A percentile compares a stretch with the other conserved stretches of the same genome.
phyloP scores from a whole-genome alignment of 2,888 invertebrate species.

The Atherix ibis region DNA sequence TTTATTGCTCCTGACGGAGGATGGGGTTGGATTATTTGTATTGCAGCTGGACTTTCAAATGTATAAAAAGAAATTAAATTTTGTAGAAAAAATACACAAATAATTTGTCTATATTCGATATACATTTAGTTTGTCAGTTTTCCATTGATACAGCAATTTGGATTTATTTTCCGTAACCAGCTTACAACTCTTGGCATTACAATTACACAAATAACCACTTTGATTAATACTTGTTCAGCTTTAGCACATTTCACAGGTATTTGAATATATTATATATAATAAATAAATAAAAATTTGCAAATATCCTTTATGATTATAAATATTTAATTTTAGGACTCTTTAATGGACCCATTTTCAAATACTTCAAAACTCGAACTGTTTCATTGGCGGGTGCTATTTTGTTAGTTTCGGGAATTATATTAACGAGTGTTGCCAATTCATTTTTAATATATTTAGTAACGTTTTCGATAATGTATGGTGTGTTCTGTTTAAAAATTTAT shows the following conservation, averaged over 20 bases:
- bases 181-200: constrained; percentile 43
- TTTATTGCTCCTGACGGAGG: constrained; percentile 61
- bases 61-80: too few species aligned
- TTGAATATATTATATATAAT: too few species aligned
- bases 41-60: constrained; percentile 55
- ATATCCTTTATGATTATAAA: too few species aligned
- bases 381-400: constrained; percentile 43
- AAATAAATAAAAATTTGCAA: too few species aligned
- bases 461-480: too few species aligned
- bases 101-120: too few species aligned
- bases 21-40: constrained; percentile 55
- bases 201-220: constrained; percentile 50
- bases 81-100: too few species aligned
- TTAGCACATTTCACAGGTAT: constrained; percentile 52
- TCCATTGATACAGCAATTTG: constrained; percentile 55
- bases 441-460: too few species aligned
- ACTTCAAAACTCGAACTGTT: constrained; percentile 50
- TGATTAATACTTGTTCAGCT: constrained; percentile 55
- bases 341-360: constrained; percentile 54
- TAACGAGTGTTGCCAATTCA: too few species aligned
- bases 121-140: constrained; percentile 49
- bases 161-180: constrained; percentile 50
- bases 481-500: too few species aligned
- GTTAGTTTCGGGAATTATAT: too few species aligned
- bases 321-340: too few species aligned